Evolutionary conservation across 2,113 vertebrate genomes (phyloP), one percentile per base, ranked within the genome.

Genomic region (Riparia riparia): DNA sequence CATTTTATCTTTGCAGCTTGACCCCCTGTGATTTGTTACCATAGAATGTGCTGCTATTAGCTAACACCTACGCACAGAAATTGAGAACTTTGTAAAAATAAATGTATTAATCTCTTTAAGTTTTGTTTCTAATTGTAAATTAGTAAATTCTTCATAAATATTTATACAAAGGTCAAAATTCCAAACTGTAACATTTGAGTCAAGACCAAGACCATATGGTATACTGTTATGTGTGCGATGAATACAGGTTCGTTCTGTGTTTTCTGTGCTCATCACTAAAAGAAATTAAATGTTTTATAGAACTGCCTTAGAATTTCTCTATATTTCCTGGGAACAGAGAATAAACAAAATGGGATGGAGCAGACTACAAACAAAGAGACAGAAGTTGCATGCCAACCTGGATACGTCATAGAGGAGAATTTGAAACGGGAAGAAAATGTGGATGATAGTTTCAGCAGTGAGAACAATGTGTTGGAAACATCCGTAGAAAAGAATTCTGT

Each of bases 301-400:
- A 77, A 26, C 28, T 92, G 34, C 42, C 14, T 9, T 79, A 88
- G 42, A 84, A 42, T 86, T 88, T 93, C 7, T 95, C 7, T 89
- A 42, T 78, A 14, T 95, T 96, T 91, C 87, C 14, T 93, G 89
- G 81, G 83, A 96, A 51, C 45, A 91, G 97, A 97, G 26, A 70
- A 42, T 31, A 68, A 24, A 37, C 29, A 93, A 85, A 90, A 87
- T 47, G 93, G 7, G 26, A 50, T 65, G n/a, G 80, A 94, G 44
- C 64, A 61, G 18, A 65, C 32, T 42, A 53, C 42, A 29, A 84
- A 82, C 0, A 20, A 96, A 86, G 86, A 57, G 71, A 64, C 47
- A 26, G 74, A 95, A 80, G 24, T 41, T 76, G 61, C 17, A 84
- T 91, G 37, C 24, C 47, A 39, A 47, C 37, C 34, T 56, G 47